These are phyloP conservation scores for Sciurus niger DNA, from an alignment of 2,113 vertebrate genomes.

Conservation along the genomic window DNA sequence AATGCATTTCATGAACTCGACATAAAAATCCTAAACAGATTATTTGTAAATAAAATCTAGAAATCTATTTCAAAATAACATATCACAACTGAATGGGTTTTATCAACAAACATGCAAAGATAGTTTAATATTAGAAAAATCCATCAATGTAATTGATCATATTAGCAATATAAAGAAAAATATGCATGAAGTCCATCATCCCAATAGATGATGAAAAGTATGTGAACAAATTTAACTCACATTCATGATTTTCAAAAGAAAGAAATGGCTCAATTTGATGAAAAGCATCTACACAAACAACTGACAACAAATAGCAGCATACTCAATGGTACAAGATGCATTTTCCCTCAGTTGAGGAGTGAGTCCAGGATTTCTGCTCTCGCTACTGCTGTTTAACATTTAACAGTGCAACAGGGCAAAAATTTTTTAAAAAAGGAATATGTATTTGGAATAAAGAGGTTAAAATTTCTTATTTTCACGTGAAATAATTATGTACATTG, in stretches of 20 bases:
- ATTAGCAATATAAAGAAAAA: background rate
- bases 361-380: background rate
- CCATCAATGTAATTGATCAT: background rate
- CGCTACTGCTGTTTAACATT: background rate
- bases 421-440: background rate
- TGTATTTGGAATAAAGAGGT: background rate
- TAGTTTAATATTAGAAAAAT: background rate
- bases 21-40: background rate
- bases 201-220: constrained; percentile 11
- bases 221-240: background rate
- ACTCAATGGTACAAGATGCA: background rate
- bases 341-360: background rate
- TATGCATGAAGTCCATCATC: background rate
- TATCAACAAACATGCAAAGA: constrained; percentile 7
- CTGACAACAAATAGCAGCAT: background rate
- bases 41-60: no score
- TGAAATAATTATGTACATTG: background rate
- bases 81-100: background rate
- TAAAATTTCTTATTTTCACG: background rate
- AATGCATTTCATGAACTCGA: background rate
- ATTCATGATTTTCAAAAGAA: background rate
- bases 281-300: background rate
- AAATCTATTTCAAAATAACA: background rate
- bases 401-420: background rate
- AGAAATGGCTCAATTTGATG: background rate